Base-by-base conservation (phyloP, 2,888 invertebrate genomes). In the Creontiades dilutus region DNA sequence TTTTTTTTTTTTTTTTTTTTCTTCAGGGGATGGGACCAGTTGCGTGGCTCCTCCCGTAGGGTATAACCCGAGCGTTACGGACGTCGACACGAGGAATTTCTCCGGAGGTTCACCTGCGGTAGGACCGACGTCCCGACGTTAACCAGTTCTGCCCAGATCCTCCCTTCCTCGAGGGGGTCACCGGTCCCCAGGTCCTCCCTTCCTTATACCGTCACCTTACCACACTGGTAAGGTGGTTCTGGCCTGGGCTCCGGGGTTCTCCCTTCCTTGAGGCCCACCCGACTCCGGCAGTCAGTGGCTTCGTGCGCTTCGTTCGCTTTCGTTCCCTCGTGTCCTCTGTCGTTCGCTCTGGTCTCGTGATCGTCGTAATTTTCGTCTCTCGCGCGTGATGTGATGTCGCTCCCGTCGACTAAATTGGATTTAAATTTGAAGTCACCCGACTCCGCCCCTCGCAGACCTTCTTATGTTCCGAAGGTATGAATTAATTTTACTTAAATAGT, bases 131-230 rank as follows among this genome's bases (percentile, higher is more conserved):
- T 5, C 48, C 48, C 19, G 52, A 48, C 9, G 85, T 52, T 85
- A 85, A 61, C 85, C 85, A 85, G 85, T 85, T 85, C 85, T 52
- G 61, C 85, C 57, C 85, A 57, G 85, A 61, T 85, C 85, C 85
- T 61, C 57, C 85, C 85, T 85, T n/a, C 82, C 47, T 80, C 19
- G 23, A 48, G 82, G 82, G n/a, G 68, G 9, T 68, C 52, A 16
- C 13, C 52, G 52, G 52, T 52, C 52, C 52, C 13, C 52, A 12
- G 11, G 13, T 16, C 52, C 68, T 68, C 68, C 68, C 82, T 82
- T 82, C 82, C 19, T 82, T 19, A 4, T 48, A 14, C 23, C 23
- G 82, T 46, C 19, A 16, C n/a, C 81, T 46, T 37, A 0, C n/a
- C 37, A 23, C 27, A 28, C 57, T 46, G n/a, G 47, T 46, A n/a